Evolutionary conservation across 2,888 invertebrate genomes (phyloP).

Genomic region (Ormyrus rosae): DNA sequence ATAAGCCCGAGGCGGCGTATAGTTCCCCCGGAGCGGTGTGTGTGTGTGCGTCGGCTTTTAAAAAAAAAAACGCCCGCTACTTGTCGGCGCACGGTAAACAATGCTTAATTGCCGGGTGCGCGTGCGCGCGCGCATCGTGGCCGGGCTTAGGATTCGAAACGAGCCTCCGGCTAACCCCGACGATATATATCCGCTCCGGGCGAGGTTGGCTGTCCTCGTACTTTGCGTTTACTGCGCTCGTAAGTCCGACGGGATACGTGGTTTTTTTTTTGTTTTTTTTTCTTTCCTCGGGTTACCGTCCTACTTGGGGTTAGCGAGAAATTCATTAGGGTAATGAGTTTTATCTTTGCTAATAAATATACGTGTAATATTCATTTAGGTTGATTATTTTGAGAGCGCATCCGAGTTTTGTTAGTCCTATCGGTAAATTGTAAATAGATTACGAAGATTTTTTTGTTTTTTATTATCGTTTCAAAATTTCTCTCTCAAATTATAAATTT

Average conservation of each 20-base stretch:
- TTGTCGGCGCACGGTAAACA: slow-evolving; percentile 26
- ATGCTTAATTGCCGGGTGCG: slow-evolving; percentile 32
- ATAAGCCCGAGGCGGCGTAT: neutral
- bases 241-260: neutral
- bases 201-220: slow-evolving; percentile 29
- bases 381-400: too few relatives aligned
- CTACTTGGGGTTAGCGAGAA: too few relatives aligned
- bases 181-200: neutral
- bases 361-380: too few relatives aligned
- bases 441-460: too few relatives aligned
- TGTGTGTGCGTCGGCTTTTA: neutral
- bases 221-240: slow-evolving; percentile 25
- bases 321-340: too few relatives aligned
- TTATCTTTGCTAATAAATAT: too few relatives aligned
- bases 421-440: too few relatives aligned
- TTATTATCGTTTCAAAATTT: too few relatives aligned
- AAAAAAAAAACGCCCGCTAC: slow-evolving; percentile 4
- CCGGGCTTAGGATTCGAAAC: slow-evolving; percentile 1
- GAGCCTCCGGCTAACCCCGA: neutral
- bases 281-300: too few relatives aligned
- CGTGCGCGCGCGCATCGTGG: neutral
- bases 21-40: neutral
- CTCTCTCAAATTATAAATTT: too few relatives aligned
- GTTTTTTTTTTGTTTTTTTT: too few relatives aligned
- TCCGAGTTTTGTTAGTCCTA: too few relatives aligned